Evolutionary conservation across 2,797 vertebrate genomes (phyloP), one percentile per base, ranked within the genome.

Genomic region (Rhabdomys pumilio): DNA sequence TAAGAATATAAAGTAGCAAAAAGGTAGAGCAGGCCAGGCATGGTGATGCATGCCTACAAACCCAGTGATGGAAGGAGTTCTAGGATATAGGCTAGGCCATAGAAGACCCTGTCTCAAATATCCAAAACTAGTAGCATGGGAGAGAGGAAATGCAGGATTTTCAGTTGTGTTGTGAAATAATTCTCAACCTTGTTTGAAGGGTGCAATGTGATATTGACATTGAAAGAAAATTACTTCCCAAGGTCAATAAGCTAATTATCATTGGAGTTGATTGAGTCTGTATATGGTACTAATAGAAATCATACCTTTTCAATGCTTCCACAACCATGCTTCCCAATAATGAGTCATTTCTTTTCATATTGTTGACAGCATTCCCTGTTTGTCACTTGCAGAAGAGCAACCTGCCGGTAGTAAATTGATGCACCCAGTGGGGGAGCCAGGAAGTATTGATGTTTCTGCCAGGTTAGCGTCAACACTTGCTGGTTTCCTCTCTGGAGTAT

Each of bases 381-480:
- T 97, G 96, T 97, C 88, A 89, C 84, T 94, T 97, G 77, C 79
- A 89, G 95, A 97, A 96, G 96, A 97, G 89, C 95, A 95, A 73
- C 82, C 82, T 22, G 3, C 69, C 24, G 0, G 57, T 96, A 93
- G 90, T 90, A 95, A 96, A 96, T 96, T 83, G 98, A 97, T 97
- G 94, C 96, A 47, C 69, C 61, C 97, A 95, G 97, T 94, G 95
- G 94, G 97, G 97, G 97, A 97, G 94, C 96, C 96, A 97, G 97
- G 94, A 98, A 95, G 91, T 97, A 97, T 97, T 97, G 97, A 97
- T 97, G 96, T 98, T 97, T 97, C 96, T 97, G 95, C 96, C 97
- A 97, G 96, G 92, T 96, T 96, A 98, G 96, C 69, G 81, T 97
- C 97, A 97, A 98, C 97, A 97, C 97, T 97, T 98, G 97, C 97